Evolutionary conservation across 2,888 invertebrate genomes (phyloP).

Genomic region (Campoplex nolae): DNA sequence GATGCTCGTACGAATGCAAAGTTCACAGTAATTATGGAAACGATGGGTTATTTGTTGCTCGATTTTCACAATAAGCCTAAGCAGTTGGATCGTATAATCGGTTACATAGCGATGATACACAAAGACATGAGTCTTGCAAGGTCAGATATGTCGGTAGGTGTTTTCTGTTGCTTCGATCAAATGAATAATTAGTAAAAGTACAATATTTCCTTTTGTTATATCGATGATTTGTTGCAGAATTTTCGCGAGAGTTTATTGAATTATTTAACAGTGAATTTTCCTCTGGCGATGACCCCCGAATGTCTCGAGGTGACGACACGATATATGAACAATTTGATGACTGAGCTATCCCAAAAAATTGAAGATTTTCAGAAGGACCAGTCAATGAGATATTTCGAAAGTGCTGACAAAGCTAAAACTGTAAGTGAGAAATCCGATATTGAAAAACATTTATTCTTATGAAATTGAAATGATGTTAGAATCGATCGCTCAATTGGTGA

Average conservation of each 20-base stretch:
- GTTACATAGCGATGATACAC: slow-evolving; percentile 78
- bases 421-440: slow-evolving; percentile 17
- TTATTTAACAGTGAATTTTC: slow-evolving; percentile 72
- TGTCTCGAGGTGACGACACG: slow-evolving; percentile 68
- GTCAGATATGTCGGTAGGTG: slow-evolving; percentile 73
- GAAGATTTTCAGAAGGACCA: slow-evolving; percentile 73
- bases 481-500: background rate
- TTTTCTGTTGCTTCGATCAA: slow-evolving; percentile 3
- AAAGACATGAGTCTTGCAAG: slow-evolving; percentile 76
- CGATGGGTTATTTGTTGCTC: slow-evolving; percentile 75
- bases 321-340: slow-evolving; percentile 73
- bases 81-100: slow-evolving; percentile 73
- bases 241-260: slow-evolving; percentile 71
- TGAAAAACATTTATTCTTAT: background rate
- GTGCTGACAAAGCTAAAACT: slow-evolving; percentile 7
- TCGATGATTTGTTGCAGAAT: slow-evolving; percentile 68
- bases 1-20: slow-evolving; percentile 72
- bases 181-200: slow-evolving; percentile 5
- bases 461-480: background rate
- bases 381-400: slow-evolving; percentile 27
- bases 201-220: slow-evolving; percentile 7
- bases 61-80: slow-evolving; percentile 75
- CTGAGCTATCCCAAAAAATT: slow-evolving; percentile 72
- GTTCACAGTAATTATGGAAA: slow-evolving; percentile 76
- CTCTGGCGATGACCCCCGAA: slow-evolving; percentile 69